Evolutionary conservation across 53 echinoderm and acorn worm species (phyloP).

Genomic region (Astropecten irregularis): DNA sequence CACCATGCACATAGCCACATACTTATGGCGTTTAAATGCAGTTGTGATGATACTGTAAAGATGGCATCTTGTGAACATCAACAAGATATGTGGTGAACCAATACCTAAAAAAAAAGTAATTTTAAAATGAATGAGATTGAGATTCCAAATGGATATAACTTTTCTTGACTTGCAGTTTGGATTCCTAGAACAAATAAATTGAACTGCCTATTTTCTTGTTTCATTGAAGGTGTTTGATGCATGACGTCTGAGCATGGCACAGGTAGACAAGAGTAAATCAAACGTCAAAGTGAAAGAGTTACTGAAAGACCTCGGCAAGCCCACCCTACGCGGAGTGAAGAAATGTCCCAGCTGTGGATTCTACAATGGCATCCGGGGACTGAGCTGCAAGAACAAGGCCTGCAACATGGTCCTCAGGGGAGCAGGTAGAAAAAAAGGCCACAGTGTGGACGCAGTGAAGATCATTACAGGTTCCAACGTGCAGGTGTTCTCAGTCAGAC

Average conservation of each 20-base stretch:
- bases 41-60: too few relatives aligned
- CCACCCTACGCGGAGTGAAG: conserved; percentile 84
- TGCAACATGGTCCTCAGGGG: conserved; percentile 94
- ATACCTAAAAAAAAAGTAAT: too few relatives aligned
- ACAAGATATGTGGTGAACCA: too few relatives aligned
- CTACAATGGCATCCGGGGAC: conserved; percentile 91
- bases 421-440: conserved; percentile 76
- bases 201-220: neutral
- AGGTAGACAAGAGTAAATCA: conserved; percentile 24
- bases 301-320: conserved; percentile 89
- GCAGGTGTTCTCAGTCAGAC: conserved; percentile 86
- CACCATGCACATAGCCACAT: too few relatives aligned
- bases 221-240: neutral
- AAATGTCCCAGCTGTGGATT: conserved; percentile 90
- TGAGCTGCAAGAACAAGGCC: conserved; percentile 96
- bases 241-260: neutral
- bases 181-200: neutral
- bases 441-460: conserved; percentile 91
- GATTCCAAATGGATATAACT: too few relatives aligned
- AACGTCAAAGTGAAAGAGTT: conserved; percentile 48
- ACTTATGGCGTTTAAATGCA: too few relatives aligned
- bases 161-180: neutral
- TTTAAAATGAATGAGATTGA: too few relatives aligned
- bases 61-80: too few relatives aligned
- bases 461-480: conserved; percentile 92